A percentile compares a stretch with the other conserved stretches of the same genome.
phyloP scores from a whole-genome alignment of 2,113 vertebrate species.

The Apistogramma diplotaenia region DNA sequence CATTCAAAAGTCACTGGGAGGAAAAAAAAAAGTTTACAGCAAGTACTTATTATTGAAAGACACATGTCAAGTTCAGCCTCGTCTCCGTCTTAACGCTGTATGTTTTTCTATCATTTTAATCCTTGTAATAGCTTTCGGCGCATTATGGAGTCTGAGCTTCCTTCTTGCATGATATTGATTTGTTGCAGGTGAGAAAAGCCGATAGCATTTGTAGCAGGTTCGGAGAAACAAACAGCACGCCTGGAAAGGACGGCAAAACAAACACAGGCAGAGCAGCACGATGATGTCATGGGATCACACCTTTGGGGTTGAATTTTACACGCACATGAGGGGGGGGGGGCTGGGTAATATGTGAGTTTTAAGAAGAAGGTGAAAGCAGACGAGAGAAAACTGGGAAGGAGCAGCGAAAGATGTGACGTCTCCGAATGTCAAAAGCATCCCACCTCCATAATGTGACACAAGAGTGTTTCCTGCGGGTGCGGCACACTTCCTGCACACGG shows the following conservation, averaged over 20 bases:
- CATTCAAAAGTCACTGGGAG: slow-evolving; percentile 10
- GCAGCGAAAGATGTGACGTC: neutral
- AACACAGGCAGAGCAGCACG: neutral
- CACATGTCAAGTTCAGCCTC: slow-evolving; percentile 11
- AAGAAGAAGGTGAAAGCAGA: neutral
- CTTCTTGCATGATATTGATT: slow-evolving; percentile 39
- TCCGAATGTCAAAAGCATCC: neutral
- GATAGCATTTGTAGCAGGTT: slow-evolving; percentile 14
- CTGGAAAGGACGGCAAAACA: neutral
- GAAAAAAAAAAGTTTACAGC: slow-evolving; percentile 13
- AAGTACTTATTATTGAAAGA: slow-evolving; percentile 27
- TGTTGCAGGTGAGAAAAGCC: slow-evolving; percentile 29
- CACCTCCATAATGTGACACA: neutral
- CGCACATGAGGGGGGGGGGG: rapidly evolving
- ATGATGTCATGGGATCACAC: neutral
- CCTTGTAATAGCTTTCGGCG: slow-evolving; percentile 16
- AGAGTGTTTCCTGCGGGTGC: neutral
- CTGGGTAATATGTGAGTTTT: neutral
- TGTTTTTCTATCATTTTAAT: slow-evolving; percentile 47
- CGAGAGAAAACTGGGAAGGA: neutral
- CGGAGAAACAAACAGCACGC: slow-evolving; percentile 2
- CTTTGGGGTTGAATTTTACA: neutral
- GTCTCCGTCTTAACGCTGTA: neutral
- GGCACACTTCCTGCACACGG: neutral
- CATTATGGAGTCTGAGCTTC: slow-evolving; percentile 17